Conservation (phyloP, 64 coral and sea anemone genomes). For the Stylophora pistillata region DNA sequence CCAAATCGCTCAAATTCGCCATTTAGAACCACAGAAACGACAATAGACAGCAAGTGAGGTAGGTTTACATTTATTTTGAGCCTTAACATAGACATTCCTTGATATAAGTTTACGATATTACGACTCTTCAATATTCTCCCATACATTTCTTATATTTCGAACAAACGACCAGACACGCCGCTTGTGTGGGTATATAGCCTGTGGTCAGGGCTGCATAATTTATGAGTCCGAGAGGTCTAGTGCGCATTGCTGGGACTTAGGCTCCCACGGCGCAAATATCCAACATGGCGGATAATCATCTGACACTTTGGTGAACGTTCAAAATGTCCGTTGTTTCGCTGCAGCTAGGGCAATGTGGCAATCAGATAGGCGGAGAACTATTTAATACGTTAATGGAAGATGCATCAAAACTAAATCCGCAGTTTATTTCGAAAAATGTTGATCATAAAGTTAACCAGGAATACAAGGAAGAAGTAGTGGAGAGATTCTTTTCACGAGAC, state of each 20-base stretch:
- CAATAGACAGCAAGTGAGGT: no score
- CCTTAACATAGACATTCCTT: no score
- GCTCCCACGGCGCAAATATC: background rate
- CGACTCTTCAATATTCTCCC: no score
- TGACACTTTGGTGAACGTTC: background rate
- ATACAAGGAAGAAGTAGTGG: conserved; percentile 70
- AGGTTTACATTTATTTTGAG: no score
- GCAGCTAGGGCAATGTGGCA: conserved; percentile 97
- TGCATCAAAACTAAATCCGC: conserved; percentile 64
- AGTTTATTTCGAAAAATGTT: conserved; percentile 61
- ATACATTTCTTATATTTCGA: no score
- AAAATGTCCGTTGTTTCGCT: conserved; percentile 91
- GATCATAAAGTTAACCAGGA: conserved; percentile 64
- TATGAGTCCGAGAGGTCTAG: background rate
- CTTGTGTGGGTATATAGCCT: no score
- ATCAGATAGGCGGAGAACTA: conserved; percentile 95
- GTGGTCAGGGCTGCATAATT: background rate
- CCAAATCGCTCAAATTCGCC: no score
- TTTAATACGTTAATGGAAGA: conserved; percentile 81
- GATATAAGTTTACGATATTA: no score
- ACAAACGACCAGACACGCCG: no score
- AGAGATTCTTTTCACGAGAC: conserved; percentile 75
- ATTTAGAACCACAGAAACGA: no score
- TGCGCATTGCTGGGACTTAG: background rate
- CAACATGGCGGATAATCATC: background rate